Conservation (phyloP, 2,888 invertebrate genomes). For the Cryptocephalus moraei region DNA sequence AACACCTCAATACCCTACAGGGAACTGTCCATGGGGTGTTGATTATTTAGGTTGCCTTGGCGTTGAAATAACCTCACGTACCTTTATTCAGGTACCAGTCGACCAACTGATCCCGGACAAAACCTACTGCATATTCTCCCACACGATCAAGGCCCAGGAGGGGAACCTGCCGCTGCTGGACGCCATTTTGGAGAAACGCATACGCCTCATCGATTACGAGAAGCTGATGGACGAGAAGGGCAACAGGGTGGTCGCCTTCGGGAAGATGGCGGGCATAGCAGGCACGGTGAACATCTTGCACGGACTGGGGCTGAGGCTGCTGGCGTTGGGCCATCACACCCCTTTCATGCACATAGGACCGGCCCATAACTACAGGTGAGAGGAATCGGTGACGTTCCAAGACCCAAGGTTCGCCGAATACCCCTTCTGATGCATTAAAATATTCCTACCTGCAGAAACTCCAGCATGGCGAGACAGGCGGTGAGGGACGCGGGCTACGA, state of each 20-base stretch:
- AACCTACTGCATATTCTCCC: conserved; percentile 98
- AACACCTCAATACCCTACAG: no score
- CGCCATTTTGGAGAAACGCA: conserved; percentile 91
- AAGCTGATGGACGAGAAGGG: conserved; percentile 75
- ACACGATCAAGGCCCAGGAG: conserved; percentile 98
- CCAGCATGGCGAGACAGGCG: conserved; percentile 95
- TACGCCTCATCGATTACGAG: conserved; percentile 95
- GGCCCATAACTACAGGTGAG: conserved; percentile 82
- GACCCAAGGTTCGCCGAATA: no score
- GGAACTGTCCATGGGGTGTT: no score
- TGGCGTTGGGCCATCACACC: conserved; percentile 96
- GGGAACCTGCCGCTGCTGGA: conserved; percentile 96
- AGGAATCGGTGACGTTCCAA: no score
- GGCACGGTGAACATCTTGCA: conserved; percentile 99
- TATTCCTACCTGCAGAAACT: conserved; percentile 51
- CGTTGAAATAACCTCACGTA: no score
- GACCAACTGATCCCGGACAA: conserved; percentile 90
- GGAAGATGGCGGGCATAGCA: conserved; percentile 96
- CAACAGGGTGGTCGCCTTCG: conserved; percentile 92
- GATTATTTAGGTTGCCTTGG: no score
- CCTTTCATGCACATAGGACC: conserved; percentile 98
- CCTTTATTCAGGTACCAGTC: conserved; percentile 46
- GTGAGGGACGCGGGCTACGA: conserved; percentile 99
- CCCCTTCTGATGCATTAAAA: no score
- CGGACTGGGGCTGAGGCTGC: conserved; percentile 83